phyloP scores from a whole-genome alignment of 2,797 vertebrate genomes.

The Anguilla megastoma region DNA sequence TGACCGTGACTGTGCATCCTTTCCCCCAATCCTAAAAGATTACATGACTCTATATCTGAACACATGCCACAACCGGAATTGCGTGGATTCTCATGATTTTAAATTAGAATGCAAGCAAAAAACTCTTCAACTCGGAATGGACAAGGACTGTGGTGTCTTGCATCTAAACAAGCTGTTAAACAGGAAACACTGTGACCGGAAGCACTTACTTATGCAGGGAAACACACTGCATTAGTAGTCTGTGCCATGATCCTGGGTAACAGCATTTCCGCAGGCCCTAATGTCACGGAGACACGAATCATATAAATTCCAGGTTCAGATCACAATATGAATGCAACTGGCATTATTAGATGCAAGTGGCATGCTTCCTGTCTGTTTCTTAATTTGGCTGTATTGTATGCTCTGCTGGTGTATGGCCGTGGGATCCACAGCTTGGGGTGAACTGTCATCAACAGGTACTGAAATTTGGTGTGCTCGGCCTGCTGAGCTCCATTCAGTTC shows the following conservation, averaged over 20 bases:
- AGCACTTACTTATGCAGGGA: constrained; percentile 24
- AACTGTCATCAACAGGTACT: neutral
- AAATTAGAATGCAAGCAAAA: constrained; percentile 15
- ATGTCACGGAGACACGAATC: neutral
- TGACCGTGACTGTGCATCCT: neutral
- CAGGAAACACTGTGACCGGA: constrained; percentile 12
- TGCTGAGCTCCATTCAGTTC: neutral
- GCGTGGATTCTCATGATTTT: neutral
- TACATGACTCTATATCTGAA: neutral
- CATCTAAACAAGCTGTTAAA: constrained; percentile 33
- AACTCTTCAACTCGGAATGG: constrained; percentile 5
- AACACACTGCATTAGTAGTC: constrained; percentile 23
- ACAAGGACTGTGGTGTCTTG: neutral
- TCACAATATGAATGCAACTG: neutral
- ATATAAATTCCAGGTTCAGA: neutral
- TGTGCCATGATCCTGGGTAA: constrained; percentile 9
- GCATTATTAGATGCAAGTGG: neutral
- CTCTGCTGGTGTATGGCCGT: neutral
- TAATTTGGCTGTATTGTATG: neutral
- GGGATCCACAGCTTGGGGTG: neutral
- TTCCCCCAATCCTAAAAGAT: too few relatives aligned
- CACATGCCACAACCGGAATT: neutral
- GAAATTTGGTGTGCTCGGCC: neutral
- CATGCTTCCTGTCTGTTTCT: neutral
- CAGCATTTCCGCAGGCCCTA: constrained; percentile 9